Evolutionary conservation across 2,888 invertebrate genomes (phyloP).

Genomic region (Drosophila neonasuta): DNA sequence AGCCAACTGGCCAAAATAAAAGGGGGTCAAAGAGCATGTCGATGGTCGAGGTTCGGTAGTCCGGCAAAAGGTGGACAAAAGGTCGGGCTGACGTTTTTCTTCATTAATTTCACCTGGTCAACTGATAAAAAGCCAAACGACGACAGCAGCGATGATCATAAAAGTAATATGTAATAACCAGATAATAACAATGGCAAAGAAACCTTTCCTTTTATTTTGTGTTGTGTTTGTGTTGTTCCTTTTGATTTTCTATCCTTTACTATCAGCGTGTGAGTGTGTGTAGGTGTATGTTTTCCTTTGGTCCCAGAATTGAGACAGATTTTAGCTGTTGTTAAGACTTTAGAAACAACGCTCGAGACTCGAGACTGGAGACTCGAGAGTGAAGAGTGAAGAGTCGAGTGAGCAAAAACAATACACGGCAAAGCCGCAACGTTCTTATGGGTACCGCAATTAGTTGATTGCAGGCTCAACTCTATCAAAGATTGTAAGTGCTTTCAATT

Average conservation of each 20-base stretch:
- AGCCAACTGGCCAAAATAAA: slow-evolving; percentile 40
- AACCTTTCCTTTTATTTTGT: slow-evolving; percentile 15
- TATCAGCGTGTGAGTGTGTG: not conserved
- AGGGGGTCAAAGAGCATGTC: slow-evolving; percentile 21
- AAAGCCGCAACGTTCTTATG: slow-evolving; percentile 13
- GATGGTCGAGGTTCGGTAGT: slow-evolving; percentile 9
- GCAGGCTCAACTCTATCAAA: slow-evolving; percentile 64
- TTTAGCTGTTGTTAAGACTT: slow-evolving; percentile 23
- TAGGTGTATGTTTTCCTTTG: slow-evolving; percentile 3
- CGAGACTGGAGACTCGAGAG: not conserved
- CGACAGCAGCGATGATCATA: slow-evolving; percentile 55
- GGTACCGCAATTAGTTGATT: slow-evolving; percentile 71
- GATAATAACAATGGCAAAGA: slow-evolving; percentile 61
- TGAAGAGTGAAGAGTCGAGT: not conserved
- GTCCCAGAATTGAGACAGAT: slow-evolving; percentile 18
- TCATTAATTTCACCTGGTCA: slow-evolving; percentile 76
- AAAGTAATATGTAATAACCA: slow-evolving; percentile 59
- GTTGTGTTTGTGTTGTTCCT: not conserved
- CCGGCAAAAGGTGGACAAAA: slow-evolving; percentile 41
- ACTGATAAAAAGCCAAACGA: slow-evolving; percentile 63
- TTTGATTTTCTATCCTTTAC: not conserved
- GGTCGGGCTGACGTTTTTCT: slow-evolving; percentile 64
- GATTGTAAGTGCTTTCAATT: slow-evolving; percentile 73
- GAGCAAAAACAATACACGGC: slow-evolving; percentile 39
- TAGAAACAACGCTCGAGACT: slow-evolving; percentile 14